Base-by-base conservation (phyloP, 2,113 vertebrate species). In the Columba livia region DNA sequence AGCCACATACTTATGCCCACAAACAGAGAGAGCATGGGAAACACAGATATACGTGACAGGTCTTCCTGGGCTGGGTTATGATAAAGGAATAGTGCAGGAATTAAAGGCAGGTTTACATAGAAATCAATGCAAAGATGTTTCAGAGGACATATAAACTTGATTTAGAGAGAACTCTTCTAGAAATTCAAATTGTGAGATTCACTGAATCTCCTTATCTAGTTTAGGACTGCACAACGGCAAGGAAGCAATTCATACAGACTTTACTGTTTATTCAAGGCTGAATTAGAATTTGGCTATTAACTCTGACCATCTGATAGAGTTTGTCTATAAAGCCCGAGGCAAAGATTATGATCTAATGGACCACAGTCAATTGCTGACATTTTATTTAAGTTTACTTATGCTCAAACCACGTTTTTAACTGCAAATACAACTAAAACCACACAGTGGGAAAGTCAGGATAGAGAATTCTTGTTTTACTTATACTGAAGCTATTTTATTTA, bases 381-480 rank as follows among this genome's bases (percentile, higher is more conserved):
- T 93, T 86, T 67, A 78, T 29, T 92, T 58, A 62, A 58, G 32
- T 88, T 90, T 94, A 74, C 34, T 89, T 89, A 81, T 12, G 73
- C 57, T 81, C 70, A 69, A 54, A 94, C n/a, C 20, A 83, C 4
- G 4, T 31, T 71, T 95, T 78, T 38, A 74, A 86, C 77, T 36
- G 20, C 40, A 91, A 93, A 89, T 34, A 67, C 38, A 85, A 69
- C 70, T 69, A 40, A 94, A 94, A 81, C 69, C 78, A 67, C 62
- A 60, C 65, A 18, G 57, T 53, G 23, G 53, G 44, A 89, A 94
- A 89, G 21, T 8, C 44, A 87, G 58, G 84, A 91, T 38, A 95
- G 57, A 95, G 69, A 90, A 89, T 60, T 93, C 57, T 84, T 93
- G 48, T 67, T 93, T 81, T 65, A 79, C 24, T 89, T 44, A 79